Evolutionary conservation across 2,113 vertebrate species (phyloP).

Genomic region (Ahaetulla prasina): DNA sequence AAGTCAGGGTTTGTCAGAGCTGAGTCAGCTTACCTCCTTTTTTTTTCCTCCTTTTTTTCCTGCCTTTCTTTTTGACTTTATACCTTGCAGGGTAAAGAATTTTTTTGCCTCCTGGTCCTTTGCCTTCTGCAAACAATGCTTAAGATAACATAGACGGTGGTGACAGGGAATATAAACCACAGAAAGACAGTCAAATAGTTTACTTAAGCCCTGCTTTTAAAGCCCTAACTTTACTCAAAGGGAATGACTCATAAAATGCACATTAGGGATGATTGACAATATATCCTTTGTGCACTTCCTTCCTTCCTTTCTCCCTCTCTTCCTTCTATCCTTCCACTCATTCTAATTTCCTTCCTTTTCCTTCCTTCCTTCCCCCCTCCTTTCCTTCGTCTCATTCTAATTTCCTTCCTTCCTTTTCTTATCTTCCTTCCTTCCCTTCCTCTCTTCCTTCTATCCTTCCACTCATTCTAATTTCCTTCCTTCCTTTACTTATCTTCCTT

Average conservation of each 20-base stretch:
- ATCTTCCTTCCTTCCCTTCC: background rate
- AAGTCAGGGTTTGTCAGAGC: background rate
- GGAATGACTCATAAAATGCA: conserved; percentile 31
- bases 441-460: background rate
- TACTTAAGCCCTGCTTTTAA: background rate
- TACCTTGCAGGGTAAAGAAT: conserved; percentile 13
- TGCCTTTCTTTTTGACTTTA: background rate
- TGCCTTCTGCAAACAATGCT: conserved; percentile 51
- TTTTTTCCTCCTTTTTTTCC: conserved; percentile 3
- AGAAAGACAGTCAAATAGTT: conserved; percentile 38
- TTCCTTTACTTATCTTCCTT: background rate
- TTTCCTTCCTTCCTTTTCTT: background rate
- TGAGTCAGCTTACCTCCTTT: background rate
- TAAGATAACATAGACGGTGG: conserved; percentile 50
- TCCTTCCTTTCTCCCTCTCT: background rate
- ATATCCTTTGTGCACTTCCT: conserved; percentile 11
- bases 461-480: background rate
- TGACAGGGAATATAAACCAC: conserved; percentile 57
- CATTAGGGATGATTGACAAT: conserved; percentile 17
- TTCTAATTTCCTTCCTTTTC: background rate
- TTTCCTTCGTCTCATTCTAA: background rate
- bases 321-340: background rate
- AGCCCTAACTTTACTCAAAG: background rate
- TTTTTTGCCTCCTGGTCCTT: conserved; percentile 5
- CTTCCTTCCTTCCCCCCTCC: background rate